These are phyloP conservation scores for Monoplex corrugatus DNA, from an alignment of 2,888 invertebrate species.

Conservation along the genomic window DNA sequence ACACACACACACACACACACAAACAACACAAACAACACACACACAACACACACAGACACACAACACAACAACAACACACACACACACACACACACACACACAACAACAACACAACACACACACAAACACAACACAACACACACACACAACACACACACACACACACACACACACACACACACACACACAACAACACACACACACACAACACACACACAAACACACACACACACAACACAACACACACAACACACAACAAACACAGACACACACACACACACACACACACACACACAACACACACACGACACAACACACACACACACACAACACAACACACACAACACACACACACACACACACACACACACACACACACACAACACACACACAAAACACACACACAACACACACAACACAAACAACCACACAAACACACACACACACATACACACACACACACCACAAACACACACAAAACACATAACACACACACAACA, in stretches of 20 bases:
- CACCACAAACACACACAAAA: not conserved
- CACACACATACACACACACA: too few species aligned
- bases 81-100: not conserved
- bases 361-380: not conserved
- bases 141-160: not conserved
- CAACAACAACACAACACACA: not conserved
- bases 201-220: not conserved
- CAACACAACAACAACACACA: not conserved
- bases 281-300: not conserved
- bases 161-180: not conserved
- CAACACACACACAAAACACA: not conserved
- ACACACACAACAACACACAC: not conserved
- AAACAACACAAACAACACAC: too few species aligned
- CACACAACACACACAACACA: not conserved
- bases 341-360: too few species aligned
- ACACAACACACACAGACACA: not conserved
- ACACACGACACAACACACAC: too few species aligned
- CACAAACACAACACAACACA: not conserved
- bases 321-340: not conserved
- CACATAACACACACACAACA: not conserved
- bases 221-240: too few species aligned
- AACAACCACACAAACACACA: too few species aligned
- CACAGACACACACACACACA: not conserved
- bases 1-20: not conserved
- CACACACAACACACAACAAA: too few species aligned